These are phyloP conservation scores for Lapara coniferarum DNA, from an alignment of 2,888 invertebrate genomes.

Conservation along the genomic window DNA sequence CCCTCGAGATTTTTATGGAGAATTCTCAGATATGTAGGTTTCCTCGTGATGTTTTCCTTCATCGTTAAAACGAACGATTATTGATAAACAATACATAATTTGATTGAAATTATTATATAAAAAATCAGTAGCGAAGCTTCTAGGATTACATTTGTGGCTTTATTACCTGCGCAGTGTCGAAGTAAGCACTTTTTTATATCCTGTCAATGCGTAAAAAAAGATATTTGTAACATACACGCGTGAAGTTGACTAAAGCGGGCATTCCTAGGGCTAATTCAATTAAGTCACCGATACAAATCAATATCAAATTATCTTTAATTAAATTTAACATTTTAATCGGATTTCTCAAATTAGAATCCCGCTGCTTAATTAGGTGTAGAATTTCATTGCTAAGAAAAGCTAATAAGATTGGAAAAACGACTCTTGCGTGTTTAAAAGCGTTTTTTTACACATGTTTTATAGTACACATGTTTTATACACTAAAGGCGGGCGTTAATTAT, in stretches of 20 bases:
- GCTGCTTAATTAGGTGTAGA: neutral
- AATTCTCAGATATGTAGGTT: too few relatives aligned
- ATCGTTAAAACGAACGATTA: too few relatives aligned
- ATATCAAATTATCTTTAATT: slow-evolving; percentile 3
- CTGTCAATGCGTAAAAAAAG: neutral
- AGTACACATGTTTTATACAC: too few relatives aligned
- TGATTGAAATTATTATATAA: too few relatives aligned
- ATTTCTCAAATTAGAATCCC: neutral
- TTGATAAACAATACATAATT: too few relatives aligned
- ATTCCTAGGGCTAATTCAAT: neutral
- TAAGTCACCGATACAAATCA: neutral
- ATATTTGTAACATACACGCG: neutral
- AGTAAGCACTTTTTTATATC: neutral
- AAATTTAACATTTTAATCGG: slow-evolving; percentile 10
- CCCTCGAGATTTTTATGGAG: too few relatives aligned
- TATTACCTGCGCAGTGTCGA: neutral
- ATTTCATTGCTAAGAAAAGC: neutral
- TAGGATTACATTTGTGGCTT: neutral
- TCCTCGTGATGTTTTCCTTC: too few relatives aligned
- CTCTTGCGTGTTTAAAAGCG: neutral
- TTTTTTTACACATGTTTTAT: too few relatives aligned
- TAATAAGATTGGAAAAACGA: neutral
- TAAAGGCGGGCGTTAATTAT: neutral
- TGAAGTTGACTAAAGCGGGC: neutral
- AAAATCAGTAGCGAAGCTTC: too few relatives aligned